phyloP scores from a whole-genome alignment of 1,140 invertebrate genomes.

The Drosophila gunungcola region DNA sequence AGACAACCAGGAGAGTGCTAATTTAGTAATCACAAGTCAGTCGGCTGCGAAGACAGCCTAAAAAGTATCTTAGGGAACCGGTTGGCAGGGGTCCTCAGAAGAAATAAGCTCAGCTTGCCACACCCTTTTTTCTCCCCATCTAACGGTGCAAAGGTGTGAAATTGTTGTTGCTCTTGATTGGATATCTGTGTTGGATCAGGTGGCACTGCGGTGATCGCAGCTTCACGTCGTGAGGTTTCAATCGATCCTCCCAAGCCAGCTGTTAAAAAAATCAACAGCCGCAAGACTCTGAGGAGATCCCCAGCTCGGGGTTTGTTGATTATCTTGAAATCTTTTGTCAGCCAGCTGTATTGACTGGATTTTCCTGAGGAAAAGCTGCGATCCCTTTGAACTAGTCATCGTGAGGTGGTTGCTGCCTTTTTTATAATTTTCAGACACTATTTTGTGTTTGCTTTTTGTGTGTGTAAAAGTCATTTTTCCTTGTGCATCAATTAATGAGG shows the following conservation, averaged over 20 bases:
- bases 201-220: conserved; percentile 47
- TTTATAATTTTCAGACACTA: conserved; percentile 29
- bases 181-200: conserved; percentile 68
- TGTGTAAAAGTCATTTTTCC: conserved; percentile 60
- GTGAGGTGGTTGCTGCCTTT: conserved; percentile 26
- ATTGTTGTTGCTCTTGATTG: conserved; percentile 51
- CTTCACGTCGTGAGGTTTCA: conserved; percentile 73
- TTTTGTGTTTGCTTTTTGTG: conserved; percentile 21
- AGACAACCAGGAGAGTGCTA: conserved; percentile 77
- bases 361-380: conserved; percentile 30
- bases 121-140: conserved; percentile 20
- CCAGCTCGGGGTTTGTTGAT: conserved; percentile 34
- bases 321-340: conserved; percentile 75
- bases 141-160: conserved; percentile 75
- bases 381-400: conserved; percentile 33
- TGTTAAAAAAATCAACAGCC: conserved; percentile 2
- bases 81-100: conserved; percentile 64
- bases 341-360: conserved; percentile 17
- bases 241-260: conserved; percentile 66
- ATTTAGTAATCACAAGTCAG: conserved; percentile 78
- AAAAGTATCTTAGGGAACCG: conserved; percentile 49
- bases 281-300: background rate
- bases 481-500: conserved; percentile 41
- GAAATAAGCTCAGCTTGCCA: conserved; percentile 35
- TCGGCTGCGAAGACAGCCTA: conserved; percentile 27